Percentiles rank a stretch among this genome's conserved stretches.
phyloP scores from a whole-genome alignment of 1,140 invertebrate genomes.

The Plodia interpunctella region DNA sequence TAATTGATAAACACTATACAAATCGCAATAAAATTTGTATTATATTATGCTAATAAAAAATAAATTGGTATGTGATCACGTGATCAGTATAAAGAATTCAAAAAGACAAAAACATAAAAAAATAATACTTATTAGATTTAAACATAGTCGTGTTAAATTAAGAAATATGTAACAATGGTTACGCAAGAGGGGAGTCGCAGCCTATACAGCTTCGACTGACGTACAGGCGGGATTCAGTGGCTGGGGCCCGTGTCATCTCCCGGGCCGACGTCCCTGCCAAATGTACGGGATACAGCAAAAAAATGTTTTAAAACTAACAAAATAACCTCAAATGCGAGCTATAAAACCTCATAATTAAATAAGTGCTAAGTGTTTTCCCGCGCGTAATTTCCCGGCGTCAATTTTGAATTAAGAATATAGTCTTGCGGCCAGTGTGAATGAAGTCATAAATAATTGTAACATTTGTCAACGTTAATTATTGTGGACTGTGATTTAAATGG shows the following conservation, averaged over 20 bases:
- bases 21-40: too few relatives aligned
- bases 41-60: too few relatives aligned
- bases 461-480: not conserved
- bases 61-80: too few relatives aligned
- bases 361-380: constrained; percentile 13
- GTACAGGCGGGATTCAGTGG: constrained; percentile 50
- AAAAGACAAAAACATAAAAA: too few relatives aligned
- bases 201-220: constrained; percentile 55
- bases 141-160: not conserved
- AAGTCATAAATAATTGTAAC: constrained; percentile 13
- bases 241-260: constrained; percentile 50
- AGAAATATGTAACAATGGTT: constrained; percentile 51
- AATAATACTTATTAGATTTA: not conserved
- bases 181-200: constrained; percentile 65
- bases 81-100: too few relatives aligned
- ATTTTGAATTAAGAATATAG: constrained; percentile 38
- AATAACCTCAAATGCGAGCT: constrained; percentile 27
- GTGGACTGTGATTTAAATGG: constrained; percentile 16
- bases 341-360: not conserved
- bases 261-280: constrained; percentile 32
- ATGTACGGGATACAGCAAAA: constrained; percentile 21
- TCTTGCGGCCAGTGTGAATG: constrained; percentile 30
- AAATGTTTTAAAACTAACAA: constrained; percentile 21
- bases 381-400: constrained; percentile 31
- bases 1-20: too few relatives aligned